phyloP scores from a whole-genome alignment of 2,888 invertebrate species.

The Neoscelio sp. region DNA sequence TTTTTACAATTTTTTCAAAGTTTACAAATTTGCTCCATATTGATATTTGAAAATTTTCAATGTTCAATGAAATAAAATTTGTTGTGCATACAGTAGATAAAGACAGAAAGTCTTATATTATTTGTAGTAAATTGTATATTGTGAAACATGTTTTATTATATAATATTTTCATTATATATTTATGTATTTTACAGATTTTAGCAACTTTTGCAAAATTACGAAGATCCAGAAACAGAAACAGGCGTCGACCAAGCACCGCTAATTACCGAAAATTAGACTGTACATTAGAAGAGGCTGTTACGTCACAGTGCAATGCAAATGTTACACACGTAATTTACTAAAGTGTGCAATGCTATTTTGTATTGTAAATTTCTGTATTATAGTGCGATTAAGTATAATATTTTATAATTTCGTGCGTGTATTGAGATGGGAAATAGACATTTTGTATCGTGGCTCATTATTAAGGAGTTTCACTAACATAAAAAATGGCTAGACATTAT shows the following conservation, averaged over 20 bases:
- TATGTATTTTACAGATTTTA: slow-evolving; percentile 83
- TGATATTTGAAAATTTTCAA: too few relatives aligned
- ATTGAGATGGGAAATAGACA: slow-evolving; percentile 2
- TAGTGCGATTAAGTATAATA: slow-evolving; percentile 16
- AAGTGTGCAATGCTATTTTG: slow-evolving; percentile 64
- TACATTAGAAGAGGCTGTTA: slow-evolving; percentile 88
- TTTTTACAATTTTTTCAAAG: too few relatives aligned
- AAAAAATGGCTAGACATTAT: too few relatives aligned
- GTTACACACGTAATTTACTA: slow-evolving; percentile 85
- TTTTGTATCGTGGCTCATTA: background rate
- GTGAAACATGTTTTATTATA: slow-evolving; percentile 8
- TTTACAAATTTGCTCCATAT: too few relatives aligned
- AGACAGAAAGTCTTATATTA: too few relatives aligned
- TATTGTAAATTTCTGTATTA: slow-evolving; percentile 56
- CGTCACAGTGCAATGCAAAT: slow-evolving; percentile 85
- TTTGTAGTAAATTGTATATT: background rate
- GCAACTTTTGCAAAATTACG: slow-evolving; percentile 87
- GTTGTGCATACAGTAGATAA: too few relatives aligned
- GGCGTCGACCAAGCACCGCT: slow-evolving; percentile 86
- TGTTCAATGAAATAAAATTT: too few relatives aligned
- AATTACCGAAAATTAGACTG: slow-evolving; percentile 88
- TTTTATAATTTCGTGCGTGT: slow-evolving; percentile 9
- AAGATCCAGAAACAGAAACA: slow-evolving; percentile 81
- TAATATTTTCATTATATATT: background rate
- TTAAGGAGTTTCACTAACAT: too few relatives aligned